Percentiles rank a stretch among this genome's conserved stretches.
Evolutionary conservation across 2,797 vertebrate genomes (phyloP).

Genomic region (Limnodromus scolopaceus): DNA sequence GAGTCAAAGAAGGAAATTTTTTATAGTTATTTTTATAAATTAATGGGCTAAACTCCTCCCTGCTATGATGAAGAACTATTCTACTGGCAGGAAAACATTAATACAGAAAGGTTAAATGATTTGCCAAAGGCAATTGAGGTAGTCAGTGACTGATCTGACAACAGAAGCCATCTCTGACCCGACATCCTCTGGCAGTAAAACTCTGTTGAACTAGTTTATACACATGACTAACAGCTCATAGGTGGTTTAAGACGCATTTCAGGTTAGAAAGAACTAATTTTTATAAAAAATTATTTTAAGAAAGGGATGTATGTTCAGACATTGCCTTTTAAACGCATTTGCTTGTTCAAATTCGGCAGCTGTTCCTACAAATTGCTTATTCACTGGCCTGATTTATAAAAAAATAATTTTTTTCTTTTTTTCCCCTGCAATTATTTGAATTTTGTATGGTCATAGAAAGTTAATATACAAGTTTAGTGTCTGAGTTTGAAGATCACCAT

Average conservation of each 20-base stretch:
- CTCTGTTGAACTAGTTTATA: background rate
- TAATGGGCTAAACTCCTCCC: background rate
- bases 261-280: background rate
- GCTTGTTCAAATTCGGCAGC: background rate
- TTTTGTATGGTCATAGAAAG: background rate
- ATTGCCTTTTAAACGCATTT: background rate
- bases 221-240: background rate
- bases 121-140: slow-evolving; percentile 48
- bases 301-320: background rate
- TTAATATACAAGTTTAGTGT: background rate
- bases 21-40: slow-evolving; percentile 19
- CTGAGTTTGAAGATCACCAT: background rate
- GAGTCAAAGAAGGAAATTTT: background rate
- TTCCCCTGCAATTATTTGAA: background rate
- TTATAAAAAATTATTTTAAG: background rate
- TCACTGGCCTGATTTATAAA: background rate
- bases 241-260: background rate
- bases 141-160: slow-evolving; percentile 31
- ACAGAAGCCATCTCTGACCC: slow-evolving; percentile 31
- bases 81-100: slow-evolving; percentile 3
- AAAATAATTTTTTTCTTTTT: too few relatives aligned
- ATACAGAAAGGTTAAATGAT: slow-evolving; percentile 46
- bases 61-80: background rate
- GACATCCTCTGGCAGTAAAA: slow-evolving; percentile 9
- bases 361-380: background rate